Evolutionary conservation across 2,113 vertebrate species (phyloP).

Genomic region (Seriola quinqueradiata): DNA sequence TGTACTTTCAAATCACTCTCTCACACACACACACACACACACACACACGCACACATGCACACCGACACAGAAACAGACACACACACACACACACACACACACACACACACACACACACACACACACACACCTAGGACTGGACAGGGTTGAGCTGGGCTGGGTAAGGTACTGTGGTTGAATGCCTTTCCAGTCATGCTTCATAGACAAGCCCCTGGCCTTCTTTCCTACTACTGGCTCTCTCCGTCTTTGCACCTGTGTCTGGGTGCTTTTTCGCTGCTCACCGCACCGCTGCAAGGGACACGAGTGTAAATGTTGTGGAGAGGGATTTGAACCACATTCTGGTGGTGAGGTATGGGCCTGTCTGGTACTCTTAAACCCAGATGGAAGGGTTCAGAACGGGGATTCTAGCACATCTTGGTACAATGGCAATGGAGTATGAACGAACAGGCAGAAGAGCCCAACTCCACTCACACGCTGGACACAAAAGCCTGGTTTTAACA

Average conservation of each 20-base stretch:
- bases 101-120: conserved; percentile 45
- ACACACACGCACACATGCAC: conserved; percentile 42
- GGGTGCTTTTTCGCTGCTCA: conserved; percentile 64
- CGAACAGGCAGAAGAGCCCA: conserved; percentile 16
- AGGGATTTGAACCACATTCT: conserved; percentile 78
- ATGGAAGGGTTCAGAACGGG: conserved; percentile 70
- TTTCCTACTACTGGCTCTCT: conserved; percentile 76
- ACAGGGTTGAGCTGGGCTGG: conserved; percentile 67
- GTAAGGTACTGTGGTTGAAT: conserved; percentile 81
- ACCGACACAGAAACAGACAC: conserved; percentile 44
- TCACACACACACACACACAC: conserved; percentile 48
- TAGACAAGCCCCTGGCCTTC: conserved; percentile 79
- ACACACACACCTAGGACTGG: conserved; percentile 53
- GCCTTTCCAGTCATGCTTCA: conserved; percentile 82
- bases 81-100: conserved; percentile 47
- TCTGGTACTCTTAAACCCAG: conserved; percentile 77
- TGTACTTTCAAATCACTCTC: conserved; percentile 75
- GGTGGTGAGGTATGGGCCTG: conserved; percentile 79
- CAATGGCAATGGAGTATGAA: conserved; percentile 17
- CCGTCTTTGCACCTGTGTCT: conserved; percentile 80
- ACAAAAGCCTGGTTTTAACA: conserved; percentile 20
- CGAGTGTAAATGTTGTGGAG: conserved; percentile 81
- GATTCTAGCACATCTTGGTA: conserved; percentile 51
- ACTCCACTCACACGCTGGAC: conserved; percentile 2
- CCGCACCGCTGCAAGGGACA: conserved; percentile 78